Evolutionary conservation across 2,888 invertebrate genomes (phyloP).

Genomic region (Campaea margaritaria): DNA sequence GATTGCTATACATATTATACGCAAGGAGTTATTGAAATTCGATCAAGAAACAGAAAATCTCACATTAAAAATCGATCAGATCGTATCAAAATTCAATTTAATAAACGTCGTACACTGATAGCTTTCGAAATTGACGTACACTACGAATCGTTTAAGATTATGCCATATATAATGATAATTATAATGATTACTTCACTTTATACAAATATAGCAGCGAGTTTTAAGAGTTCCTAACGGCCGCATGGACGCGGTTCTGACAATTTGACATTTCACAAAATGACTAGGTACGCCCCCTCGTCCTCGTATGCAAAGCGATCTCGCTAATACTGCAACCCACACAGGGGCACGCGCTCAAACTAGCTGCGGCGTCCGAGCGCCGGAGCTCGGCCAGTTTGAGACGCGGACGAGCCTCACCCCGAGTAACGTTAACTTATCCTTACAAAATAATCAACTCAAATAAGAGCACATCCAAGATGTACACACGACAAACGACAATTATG

Average conservation of each 20-base stretch:
- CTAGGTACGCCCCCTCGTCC: slow-evolving; percentile 78
- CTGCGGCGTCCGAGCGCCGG: slow-evolving; percentile 10
- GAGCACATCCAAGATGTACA: slow-evolving; percentile 53
- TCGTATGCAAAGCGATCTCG: slow-evolving; percentile 64
- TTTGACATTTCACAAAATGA: slow-evolving; percentile 85
- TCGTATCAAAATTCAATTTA: slow-evolving; percentile 34
- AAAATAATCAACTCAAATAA: slow-evolving; percentile 71
- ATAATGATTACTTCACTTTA: slow-evolving; percentile 86
- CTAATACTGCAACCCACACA: slow-evolving; percentile 61
- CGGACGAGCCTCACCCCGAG: slow-evolving; percentile 43
- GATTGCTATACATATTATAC: slow-evolving; percentile 1
- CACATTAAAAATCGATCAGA: slow-evolving; percentile 36
- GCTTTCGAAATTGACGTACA: slow-evolving; percentile 83
- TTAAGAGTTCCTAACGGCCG: slow-evolving; percentile 89
- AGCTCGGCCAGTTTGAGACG: slow-evolving; percentile 24
- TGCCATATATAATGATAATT: slow-evolving; percentile 81
- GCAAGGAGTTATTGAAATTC: slow-evolving; percentile 23
- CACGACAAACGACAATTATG: slow-evolving; percentile 66
- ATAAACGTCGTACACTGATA: slow-evolving; percentile 72
- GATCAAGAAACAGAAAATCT: slow-evolving; percentile 25
- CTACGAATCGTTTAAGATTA: slow-evolving; percentile 81
- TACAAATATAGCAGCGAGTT: slow-evolving; percentile 91
- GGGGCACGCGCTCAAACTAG: slow-evolving; percentile 47
- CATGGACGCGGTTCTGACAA: slow-evolving; percentile 79
- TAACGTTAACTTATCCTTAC: slow-evolving; percentile 70